These are phyloP conservation scores for Salpingus planirostris DNA, from an alignment of 2,888 invertebrate species.

Conservation along the genomic window DNA sequence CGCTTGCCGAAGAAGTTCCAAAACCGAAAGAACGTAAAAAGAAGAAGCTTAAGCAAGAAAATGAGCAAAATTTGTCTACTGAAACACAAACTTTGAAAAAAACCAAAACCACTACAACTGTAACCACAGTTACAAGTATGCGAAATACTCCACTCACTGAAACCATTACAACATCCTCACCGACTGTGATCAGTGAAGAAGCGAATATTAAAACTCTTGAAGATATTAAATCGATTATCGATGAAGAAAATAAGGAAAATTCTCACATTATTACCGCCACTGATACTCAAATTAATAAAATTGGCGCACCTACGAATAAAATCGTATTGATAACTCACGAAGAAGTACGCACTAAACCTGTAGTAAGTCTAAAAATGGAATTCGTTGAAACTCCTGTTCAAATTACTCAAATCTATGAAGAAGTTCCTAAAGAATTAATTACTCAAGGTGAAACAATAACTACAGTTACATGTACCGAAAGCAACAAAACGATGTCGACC, in stretches of 20 bases:
- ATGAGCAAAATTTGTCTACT: not conserved
- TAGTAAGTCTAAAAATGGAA: constrained; percentile 57
- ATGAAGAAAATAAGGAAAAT: too few species aligned
- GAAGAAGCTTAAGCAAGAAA: constrained; percentile 1
- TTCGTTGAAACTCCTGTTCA: constrained; percentile 35
- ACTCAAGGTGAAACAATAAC: not conserved
- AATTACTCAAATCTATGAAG: constrained; percentile 13
- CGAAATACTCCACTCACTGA: constrained; percentile 14
- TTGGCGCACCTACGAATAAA: constrained; percentile 25
- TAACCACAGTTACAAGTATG: constrained; percentile 19
- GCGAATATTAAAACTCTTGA: constrained; percentile 3
- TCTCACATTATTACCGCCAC: too few species aligned
- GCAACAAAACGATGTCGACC: too few species aligned
- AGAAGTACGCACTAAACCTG: constrained; percentile 58
- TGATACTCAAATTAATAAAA: too few species aligned
- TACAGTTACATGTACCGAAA: not conserved
- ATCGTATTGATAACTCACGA: constrained; percentile 65
- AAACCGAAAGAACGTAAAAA: constrained; percentile 1
- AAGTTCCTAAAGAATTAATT: constrained; percentile 5
- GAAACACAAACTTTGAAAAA: too few species aligned
- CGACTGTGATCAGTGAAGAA: constrained; percentile 10
- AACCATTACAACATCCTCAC: constrained; percentile 11
- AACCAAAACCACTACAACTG: constrained; percentile 17
- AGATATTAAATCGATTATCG: constrained; percentile 1
- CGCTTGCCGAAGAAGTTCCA: too few species aligned